Percentiles rank a stretch among this genome's conserved stretches.
phyloP scores from a whole-genome alignment of 2,113 vertebrate species.

The Podiceps cristatus region DNA sequence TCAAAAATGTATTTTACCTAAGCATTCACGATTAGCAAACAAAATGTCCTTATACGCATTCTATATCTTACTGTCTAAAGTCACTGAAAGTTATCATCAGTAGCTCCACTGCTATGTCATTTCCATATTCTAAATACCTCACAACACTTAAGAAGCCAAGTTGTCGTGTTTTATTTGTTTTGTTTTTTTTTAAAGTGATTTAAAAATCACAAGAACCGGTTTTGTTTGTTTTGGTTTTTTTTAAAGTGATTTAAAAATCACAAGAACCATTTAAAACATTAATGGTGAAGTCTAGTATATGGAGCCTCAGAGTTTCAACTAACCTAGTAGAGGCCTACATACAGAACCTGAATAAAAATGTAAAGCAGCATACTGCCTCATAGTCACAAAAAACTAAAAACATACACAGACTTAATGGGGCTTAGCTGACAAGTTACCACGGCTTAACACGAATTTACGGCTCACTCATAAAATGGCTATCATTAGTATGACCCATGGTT shows the following conservation, averaged over 20 bases:
- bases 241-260: not conserved
- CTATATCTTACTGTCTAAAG: not conserved
- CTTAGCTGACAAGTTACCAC: not conserved
- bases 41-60: not conserved
- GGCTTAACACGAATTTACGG: not conserved
- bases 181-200: too few relatives aligned
- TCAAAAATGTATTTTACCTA: not conserved
- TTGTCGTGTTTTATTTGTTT: too few relatives aligned
- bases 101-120: not conserved
- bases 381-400: not conserved
- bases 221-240: too few relatives aligned
- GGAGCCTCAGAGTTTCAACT: not conserved
- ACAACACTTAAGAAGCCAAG: not conserved
- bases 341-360: not conserved
- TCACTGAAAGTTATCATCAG: not conserved
- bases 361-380: not conserved
- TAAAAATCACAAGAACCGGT: too few relatives aligned
- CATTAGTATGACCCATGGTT: not conserved
- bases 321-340: not conserved
- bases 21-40: not conserved
- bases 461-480: not conserved
- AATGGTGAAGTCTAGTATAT: not conserved
- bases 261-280: not conserved
- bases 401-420: rapidly evolving
- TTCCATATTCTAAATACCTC: not conserved